phyloP scores from a whole-genome alignment of 2,888 invertebrate species.

The Mythimna ferrago region DNA sequence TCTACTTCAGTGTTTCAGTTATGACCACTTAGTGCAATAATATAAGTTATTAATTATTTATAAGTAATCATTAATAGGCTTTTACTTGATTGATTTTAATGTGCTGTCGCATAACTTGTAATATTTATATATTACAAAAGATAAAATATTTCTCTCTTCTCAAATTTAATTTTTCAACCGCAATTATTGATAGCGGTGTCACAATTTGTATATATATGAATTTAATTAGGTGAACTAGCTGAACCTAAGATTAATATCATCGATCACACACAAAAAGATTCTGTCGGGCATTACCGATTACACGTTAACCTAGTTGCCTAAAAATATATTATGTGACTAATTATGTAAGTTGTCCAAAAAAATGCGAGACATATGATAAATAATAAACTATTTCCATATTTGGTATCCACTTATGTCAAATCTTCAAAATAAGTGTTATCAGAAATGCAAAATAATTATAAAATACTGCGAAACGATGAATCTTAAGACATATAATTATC shows the following conservation, averaged over 20 bases:
- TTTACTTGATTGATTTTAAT: constrained; percentile 16
- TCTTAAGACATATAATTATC: too few relatives aligned
- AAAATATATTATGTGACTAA: constrained; percentile 26
- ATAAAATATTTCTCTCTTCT: constrained; percentile 1
- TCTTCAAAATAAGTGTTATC: not conserved
- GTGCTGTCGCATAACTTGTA: not conserved
- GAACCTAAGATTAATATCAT: constrained; percentile 18
- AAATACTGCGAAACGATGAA: not conserved
- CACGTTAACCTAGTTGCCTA: constrained; percentile 30
- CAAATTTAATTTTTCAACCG: not conserved
- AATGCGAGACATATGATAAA: not conserved
- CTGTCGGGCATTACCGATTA: constrained; percentile 4
- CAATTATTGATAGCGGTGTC: constrained; percentile 31
- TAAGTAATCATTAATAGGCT: not conserved
- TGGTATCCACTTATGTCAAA: not conserved
- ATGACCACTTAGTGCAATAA: not conserved
- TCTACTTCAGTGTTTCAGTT: not conserved
- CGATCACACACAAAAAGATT: constrained; percentile 17
- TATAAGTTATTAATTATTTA: not conserved
- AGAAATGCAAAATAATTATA: not conserved
- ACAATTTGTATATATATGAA: constrained; percentile 22
- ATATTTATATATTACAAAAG: constrained; percentile 8
- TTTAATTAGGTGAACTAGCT: constrained; percentile 15
- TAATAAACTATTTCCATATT: constrained; percentile 10
- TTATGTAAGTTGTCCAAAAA: constrained; percentile 31